Evolutionary conservation across 2,797 vertebrate genomes (phyloP), one percentile per base, ranked within the genome.

Genomic region (Cynopterus sphinx): DNA sequence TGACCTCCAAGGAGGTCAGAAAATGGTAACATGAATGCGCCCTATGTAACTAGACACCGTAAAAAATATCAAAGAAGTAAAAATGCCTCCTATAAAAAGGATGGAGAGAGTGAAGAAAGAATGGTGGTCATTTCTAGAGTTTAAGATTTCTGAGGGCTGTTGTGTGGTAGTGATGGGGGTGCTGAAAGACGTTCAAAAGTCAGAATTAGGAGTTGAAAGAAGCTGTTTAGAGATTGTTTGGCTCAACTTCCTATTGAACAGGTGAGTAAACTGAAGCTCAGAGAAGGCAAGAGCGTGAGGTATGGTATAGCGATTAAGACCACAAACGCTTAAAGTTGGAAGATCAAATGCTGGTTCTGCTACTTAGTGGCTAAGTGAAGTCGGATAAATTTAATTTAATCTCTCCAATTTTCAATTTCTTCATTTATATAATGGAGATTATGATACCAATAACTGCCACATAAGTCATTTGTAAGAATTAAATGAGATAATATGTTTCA

Each of bases 31-130:
- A 4, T 57, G 41, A 43, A 81, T 11, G 24, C 67, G 10, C 31
- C 57, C 5, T 94, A 33, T 11, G 12, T 70, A 78, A 70, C 5
- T 53, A 7, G 24, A 2, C 16, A 71, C 1, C 4, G 78, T 71
- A 61, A 89, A 67, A 13, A 63, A 57, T 61, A 89, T 75, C 55
- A 78, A 93, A 15, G 81, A 92, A 94, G 73, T 82, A 57, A 85
- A 85, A 89, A 81, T 68, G 19, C 33, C 17, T 31, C 10, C 13
- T 39, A 24, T 67, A 43, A 73, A 91, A 91, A 83, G 51, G 49
- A 59, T 36, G 8, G 6, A 15, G 6, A 77, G 5, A 10, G 19
- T 13, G 9, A 7, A 21, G 8, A 2, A 61, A 13, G 11, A 16
- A 67, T 1, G 2, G 26, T 49, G 36, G 26, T 46, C 51, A 84